Conservation (phyloP, 1,140 invertebrate genomes). For the Trinorchestia longiramus region DNA sequence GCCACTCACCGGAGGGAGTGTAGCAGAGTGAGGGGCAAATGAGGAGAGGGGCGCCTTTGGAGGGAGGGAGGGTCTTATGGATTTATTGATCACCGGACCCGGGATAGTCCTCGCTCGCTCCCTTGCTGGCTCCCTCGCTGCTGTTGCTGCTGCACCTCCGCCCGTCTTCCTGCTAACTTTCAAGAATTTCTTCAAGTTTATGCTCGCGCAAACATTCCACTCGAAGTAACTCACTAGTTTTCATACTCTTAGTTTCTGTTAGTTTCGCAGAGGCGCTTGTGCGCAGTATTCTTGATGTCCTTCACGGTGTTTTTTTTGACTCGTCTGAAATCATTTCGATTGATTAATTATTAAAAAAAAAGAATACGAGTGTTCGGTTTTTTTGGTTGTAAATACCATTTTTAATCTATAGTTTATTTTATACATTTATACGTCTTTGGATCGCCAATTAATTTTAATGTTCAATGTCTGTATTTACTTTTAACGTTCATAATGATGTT, state of each 20-base stretch:
- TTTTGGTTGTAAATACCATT: background rate
- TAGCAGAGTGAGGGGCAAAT: background rate
- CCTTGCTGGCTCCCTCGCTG: slow-evolving; percentile 16
- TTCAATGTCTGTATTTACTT: background rate
- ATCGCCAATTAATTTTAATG: background rate
- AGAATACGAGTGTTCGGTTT: background rate
- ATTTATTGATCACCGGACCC: slow-evolving; percentile 38
- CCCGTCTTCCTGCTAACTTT: slow-evolving; percentile 28
- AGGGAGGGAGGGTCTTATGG: slow-evolving; percentile 38
- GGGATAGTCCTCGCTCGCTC: slow-evolving; percentile 53
- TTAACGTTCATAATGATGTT: background rate
- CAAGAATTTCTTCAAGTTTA: background rate
- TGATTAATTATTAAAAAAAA: background rate
- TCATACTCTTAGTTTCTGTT: background rate
- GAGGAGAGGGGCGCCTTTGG: slow-evolving; percentile 17
- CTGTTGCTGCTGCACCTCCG: slow-evolving; percentile 20
- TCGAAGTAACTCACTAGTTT: background rate
- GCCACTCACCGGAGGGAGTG: slow-evolving; percentile 6
- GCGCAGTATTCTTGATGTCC: background rate
- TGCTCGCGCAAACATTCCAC: background rate
- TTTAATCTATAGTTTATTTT: background rate
- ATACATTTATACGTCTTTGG: background rate
- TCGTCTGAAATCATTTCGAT: background rate
- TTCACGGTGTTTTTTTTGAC: background rate
- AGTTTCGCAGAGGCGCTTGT: background rate